A percentile compares a stretch with the other conserved stretches of the same genome.
Conservation (phyloP, 53 echinoderm and acorn worm species). For the Astropecten irregularis region DNA sequence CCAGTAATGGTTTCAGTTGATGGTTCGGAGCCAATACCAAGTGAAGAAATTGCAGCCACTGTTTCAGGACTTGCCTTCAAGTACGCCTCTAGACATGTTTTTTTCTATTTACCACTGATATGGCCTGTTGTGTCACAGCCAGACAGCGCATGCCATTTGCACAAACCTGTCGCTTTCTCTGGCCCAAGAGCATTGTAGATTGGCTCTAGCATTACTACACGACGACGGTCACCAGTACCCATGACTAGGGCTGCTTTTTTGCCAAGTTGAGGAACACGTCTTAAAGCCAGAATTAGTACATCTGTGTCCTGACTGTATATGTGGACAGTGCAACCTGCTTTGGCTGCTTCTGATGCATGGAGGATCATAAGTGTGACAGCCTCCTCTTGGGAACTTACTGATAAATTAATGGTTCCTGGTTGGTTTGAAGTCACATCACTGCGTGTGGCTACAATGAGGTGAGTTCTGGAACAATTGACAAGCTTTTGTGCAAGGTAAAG, state of each 20-base stretch:
- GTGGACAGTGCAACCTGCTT: conserved; percentile 13
- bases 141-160: conserved; percentile 44
- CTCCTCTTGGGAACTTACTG: conserved; percentile 49
- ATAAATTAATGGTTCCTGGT: neutral
- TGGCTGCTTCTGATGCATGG: conserved; percentile 33
- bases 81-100: conserved; percentile 10
- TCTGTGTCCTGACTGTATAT: conserved; percentile 53
- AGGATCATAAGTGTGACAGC: conserved; percentile 37
- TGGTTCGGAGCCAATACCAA: conserved; percentile 14
- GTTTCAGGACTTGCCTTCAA: conserved; percentile 16
- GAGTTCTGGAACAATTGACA: neutral
- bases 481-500: conserved; percentile 45
- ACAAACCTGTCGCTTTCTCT: conserved; percentile 18
- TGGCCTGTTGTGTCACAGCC: conserved; percentile 49
- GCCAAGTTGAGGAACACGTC: conserved; percentile 27
- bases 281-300: conserved; percentile 38
- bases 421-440: conserved; percentile 11
- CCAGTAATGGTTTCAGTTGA: conserved; percentile 25
- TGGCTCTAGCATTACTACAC: conserved; percentile 28
- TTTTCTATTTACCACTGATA: conserved; percentile 26
- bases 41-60: conserved; percentile 14
- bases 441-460: conserved; percentile 20
- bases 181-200: conserved; percentile 43
- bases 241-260: conserved; percentile 7
- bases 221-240: conserved; percentile 30